phyloP scores from a whole-genome alignment of 2,888 invertebrate species.

The Sclerodermus sp. region DNA sequence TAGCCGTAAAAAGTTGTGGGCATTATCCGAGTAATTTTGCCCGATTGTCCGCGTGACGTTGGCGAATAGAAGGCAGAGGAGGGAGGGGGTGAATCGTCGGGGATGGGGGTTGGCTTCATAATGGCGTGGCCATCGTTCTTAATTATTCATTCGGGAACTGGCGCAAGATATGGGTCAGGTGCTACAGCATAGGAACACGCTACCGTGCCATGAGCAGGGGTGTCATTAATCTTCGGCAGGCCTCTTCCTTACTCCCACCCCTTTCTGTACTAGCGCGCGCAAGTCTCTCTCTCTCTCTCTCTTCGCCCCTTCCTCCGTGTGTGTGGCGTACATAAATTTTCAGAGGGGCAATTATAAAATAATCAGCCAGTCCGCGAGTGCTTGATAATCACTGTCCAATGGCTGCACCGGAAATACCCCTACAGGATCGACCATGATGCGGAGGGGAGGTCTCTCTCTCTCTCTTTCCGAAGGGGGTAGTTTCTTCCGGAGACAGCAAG shows the following conservation, averaged over 20 bases:
- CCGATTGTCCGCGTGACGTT: no score
- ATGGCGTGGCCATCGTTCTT: slow-evolving; percentile 35
- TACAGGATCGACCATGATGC: no score
- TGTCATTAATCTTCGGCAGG: slow-evolving; percentile 46
- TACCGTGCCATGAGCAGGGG: slow-evolving; percentile 37
- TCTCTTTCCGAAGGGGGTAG: no score
- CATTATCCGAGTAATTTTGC: no score
- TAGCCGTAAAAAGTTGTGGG: no score
- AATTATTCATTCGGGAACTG: slow-evolving; percentile 39
- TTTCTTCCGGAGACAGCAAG: no score
- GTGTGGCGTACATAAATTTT: no score
- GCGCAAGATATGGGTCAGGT: slow-evolving; percentile 36
- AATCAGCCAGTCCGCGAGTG: no score
- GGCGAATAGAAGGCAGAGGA: background rate
- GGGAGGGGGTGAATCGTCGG: slow-evolving; percentile 4
- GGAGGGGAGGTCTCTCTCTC: no score
- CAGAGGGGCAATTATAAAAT: no score
- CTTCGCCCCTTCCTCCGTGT: background rate
- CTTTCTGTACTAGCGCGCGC: slow-evolving; percentile 7
- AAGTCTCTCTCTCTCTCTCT: background rate
- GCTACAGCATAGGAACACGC: slow-evolving; percentile 31
- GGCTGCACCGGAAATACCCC: no score
- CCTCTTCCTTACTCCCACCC: slow-evolving; percentile 21
- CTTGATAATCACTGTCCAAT: no score
- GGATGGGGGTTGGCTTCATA: slow-evolving; percentile 23